Conservation (phyloP, 2,888 invertebrate species). For the Dryomyza anilis region DNA sequence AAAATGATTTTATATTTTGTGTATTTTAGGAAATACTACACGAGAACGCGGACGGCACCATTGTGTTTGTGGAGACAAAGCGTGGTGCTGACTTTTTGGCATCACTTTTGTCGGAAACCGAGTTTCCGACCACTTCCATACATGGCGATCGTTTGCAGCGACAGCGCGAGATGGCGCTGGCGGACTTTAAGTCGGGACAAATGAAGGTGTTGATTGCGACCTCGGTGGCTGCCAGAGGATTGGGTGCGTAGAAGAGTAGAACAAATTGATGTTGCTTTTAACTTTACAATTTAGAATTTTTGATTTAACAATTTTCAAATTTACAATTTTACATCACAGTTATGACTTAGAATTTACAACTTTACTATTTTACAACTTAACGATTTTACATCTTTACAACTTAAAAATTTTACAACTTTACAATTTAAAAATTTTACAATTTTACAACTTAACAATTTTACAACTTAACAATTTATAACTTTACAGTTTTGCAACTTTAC, state of each 20-base stretch:
- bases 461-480: too few species aligned
- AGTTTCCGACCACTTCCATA: conserved; percentile 91
- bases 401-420: too few species aligned
- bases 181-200: conserved; percentile 80
- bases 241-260: conserved; percentile 64
- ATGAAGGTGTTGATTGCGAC: conserved; percentile 90
- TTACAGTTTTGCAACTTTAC: too few species aligned
- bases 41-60: conserved; percentile 63
- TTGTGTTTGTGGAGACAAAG: conserved; percentile 92
- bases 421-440: too few species aligned
- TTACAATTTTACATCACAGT: too few species aligned
- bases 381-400: too few species aligned
- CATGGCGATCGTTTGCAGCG: conserved; percentile 96
- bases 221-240: conserved; percentile 90
- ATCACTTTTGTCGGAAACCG: conserved; percentile 77
- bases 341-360: too few species aligned
- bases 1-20: background rate
- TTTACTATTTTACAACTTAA: too few species aligned
- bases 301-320: too few species aligned
- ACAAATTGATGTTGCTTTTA: background rate
- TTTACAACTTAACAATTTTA: too few species aligned
- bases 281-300: too few species aligned
- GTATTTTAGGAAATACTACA: conserved; percentile 49
- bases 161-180: conserved; percentile 93
- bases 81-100: conserved; percentile 90